A percentile compares a stretch with the other conserved stretches of the same genome.
phyloP scores from a whole-genome alignment of 2,113 vertebrate species.

The Bombycilla garrulus region DNA sequence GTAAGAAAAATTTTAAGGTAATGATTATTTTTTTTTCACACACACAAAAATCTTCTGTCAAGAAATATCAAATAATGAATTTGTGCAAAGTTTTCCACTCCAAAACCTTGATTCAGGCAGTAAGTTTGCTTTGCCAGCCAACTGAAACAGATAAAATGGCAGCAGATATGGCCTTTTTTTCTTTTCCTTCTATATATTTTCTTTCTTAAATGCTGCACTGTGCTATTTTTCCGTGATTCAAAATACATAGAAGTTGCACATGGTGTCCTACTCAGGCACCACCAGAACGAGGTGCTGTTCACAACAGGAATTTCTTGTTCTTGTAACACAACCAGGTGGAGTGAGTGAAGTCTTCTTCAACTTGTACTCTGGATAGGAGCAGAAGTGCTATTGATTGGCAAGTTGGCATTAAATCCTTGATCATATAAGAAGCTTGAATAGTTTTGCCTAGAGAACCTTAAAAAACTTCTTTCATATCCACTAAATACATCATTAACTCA shows the following conservation, averaged over 20 bases:
- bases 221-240: background rate
- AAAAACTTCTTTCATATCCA: background rate
- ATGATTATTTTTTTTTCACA: background rate
- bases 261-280: fast-evolving
- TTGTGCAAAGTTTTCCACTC: background rate
- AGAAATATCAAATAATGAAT: background rate
- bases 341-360: background rate
- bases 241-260: background rate
- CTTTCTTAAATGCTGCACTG: background rate
- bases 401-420: background rate
- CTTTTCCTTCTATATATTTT: background rate
- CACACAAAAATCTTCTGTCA: background rate
- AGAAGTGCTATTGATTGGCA: background rate
- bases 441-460: background rate
- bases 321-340: background rate
- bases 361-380: background rate
- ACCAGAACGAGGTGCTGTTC: background rate
- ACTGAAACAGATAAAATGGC: background rate
- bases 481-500: background rate
- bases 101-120: background rate
- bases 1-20: constrained; percentile 34
- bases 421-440: background rate
- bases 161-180: background rate
- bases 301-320: background rate
- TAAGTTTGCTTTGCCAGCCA: background rate